Percentiles rank a stretch among this genome's conserved stretches.
Conservation (phyloP, 2,888 invertebrate genomes). For the Phaonia tiefii region DNA sequence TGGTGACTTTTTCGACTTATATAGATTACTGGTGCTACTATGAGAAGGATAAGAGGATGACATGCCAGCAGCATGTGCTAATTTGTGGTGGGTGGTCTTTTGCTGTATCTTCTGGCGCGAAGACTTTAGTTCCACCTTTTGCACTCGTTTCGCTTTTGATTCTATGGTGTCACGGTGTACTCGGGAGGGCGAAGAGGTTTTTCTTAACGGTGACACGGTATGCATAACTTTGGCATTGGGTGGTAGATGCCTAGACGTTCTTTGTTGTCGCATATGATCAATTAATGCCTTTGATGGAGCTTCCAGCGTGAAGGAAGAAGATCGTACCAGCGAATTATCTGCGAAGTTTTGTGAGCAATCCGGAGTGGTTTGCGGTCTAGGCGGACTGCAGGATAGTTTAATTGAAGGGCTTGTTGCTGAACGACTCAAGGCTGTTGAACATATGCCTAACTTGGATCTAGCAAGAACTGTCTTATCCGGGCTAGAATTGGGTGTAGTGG, state of each 20-base stretch:
- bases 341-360: conserved; percentile 49
- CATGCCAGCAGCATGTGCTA: conserved; percentile 44
- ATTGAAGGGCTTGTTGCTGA: conserved; percentile 76
- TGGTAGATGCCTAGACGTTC: conserved; percentile 5
- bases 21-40: conserved; percentile 31
- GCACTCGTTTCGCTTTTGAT: conserved; percentile 78
- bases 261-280: conserved; percentile 74
- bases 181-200: conserved; percentile 51
- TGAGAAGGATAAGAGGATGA: conserved; percentile 42
- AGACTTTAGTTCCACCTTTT: conserved; percentile 70
- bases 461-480: conserved; percentile 19
- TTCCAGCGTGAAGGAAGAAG: conserved; percentile 90
- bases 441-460: neutral
- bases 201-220: conserved; percentile 23
- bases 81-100: conserved; percentile 58
- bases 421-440: conserved; percentile 62
- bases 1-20: conserved; percentile 66
- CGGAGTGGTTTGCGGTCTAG: conserved; percentile 79
- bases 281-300: conserved; percentile 88
- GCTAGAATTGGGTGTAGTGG: conserved; percentile 34
- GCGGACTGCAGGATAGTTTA: conserved; percentile 57
- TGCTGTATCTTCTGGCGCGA: conserved; percentile 65
- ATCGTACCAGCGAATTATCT: conserved; percentile 82
- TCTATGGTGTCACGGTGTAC: conserved; percentile 76
- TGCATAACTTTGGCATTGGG: neutral